A percentile compares a stretch with the other conserved stretches of the same genome.
These are phyloP conservation scores for Aurelia aurita DNA, from an alignment of 30 jellyfish, hydroid and myxozoan species.

Conservation along the genomic window DNA sequence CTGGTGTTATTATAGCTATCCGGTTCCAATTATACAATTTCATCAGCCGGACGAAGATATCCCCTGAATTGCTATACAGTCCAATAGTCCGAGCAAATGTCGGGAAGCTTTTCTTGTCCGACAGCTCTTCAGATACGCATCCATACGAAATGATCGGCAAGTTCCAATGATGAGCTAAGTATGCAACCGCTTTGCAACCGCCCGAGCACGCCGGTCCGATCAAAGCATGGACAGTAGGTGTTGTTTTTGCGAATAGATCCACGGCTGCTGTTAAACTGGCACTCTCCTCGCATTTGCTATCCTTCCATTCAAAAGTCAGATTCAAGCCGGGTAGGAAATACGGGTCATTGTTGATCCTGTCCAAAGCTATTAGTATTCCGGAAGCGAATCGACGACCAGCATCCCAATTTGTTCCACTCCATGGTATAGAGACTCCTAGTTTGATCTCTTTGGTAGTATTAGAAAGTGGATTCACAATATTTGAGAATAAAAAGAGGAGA, in stretches of 20 bases:
- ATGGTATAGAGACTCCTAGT: conserved; percentile 82
- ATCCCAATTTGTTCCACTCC: conserved; percentile 89
- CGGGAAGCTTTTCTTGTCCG: conserved; percentile 55
- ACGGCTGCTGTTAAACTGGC: conserved; percentile 72
- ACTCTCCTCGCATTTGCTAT: conserved; percentile 82
- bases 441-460: no score
- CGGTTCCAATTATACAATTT: conserved; percentile 70
- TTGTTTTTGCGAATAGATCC: conserved; percentile 54
- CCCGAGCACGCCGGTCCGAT: conserved; percentile 96
- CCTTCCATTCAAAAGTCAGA: conserved; percentile 73
- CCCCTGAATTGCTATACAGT: conserved; percentile 80
- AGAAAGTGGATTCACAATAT: no score
- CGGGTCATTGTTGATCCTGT: conserved; percentile 71
- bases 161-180: conserved; percentile 81
- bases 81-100: conserved; percentile 90
- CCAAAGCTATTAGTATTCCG: conserved; percentile 79
- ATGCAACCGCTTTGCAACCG: conserved; percentile 85
- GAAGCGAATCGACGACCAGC: conserved; percentile 95
- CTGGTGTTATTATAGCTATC: conserved; percentile 80
- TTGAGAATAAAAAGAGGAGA: no score
- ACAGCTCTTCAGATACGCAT: conserved; percentile 74
- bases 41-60: conserved; percentile 74
- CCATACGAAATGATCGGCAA: conserved; percentile 89
- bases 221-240: conserved; percentile 70
- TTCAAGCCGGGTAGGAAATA: conserved; percentile 74